Base-by-base conservation (phyloP, 2,888 invertebrate species). In the Xestobium rufovillosum region DNA sequence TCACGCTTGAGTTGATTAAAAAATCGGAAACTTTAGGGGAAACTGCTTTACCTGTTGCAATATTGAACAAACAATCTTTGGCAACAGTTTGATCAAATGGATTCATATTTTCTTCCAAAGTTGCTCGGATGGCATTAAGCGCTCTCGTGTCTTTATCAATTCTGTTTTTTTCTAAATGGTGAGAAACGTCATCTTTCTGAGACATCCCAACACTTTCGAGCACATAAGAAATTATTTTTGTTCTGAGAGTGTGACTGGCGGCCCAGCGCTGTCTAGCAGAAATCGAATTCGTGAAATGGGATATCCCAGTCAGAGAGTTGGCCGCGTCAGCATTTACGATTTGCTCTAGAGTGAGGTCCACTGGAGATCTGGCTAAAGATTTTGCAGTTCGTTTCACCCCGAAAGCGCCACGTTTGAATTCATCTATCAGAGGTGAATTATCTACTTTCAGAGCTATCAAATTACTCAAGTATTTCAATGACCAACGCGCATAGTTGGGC, bases 41-140 rank as follows among this genome's bases (percentile, higher is more conserved):
- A 34, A 50, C 52, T 19, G 51, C 50, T 36, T 51, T 48, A 27
- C 54, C 51, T 19, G 53, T 53, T 28, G 50, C 51, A 45, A 51
- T 29, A 14, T 49, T 49, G 23, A 45, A 49, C 14, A 49, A 36
- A 11, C 9, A 23, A 34, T 41, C 26, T 35, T 39, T 33, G 14
- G 44, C 42, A 15, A 47, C 15, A 13, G 12, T 27, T 25, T 33
- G 16, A 30, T 16, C 11, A 33, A 50, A 50, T 3, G 50, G 50
- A 42, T 45, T 45, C 33, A 47, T 34, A 14, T 15, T 33, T 4
- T 38, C 28, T 28, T 37, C 43, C 2, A 43, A 36, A 9, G 41
- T 36, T 27, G 37, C 36, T 38, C 43, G 33, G 8, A 43, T 43
- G 30, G 16, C 41, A 10, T 27, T 26, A 3, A 45, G 17, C 35